These are phyloP conservation scores for Microcebus murinus DNA, from an alignment of 2,113 vertebrate species.

Conservation along the genomic window DNA sequence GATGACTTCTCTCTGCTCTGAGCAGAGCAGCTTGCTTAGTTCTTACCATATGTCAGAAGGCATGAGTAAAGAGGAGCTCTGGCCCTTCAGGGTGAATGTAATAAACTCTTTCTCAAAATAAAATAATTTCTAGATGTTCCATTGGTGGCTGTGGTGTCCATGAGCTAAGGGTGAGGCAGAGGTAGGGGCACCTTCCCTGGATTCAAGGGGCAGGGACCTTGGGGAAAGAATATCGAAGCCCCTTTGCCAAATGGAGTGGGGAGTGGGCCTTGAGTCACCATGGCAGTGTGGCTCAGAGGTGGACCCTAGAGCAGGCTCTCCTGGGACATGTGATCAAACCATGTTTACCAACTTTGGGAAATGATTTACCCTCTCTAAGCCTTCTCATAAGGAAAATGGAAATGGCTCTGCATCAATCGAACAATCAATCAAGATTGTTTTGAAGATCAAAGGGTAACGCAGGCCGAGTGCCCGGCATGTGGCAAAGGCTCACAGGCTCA, in stretches of 20 bases:
- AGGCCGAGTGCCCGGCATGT: background rate
- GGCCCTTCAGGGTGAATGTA: background rate
- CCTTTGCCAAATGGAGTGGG: background rate
- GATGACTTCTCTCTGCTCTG: background rate
- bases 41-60: background rate
- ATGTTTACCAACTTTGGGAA: background rate
- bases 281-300: background rate
- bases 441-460: background rate
- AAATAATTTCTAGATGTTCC: slow-evolving; percentile 4
- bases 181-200: background rate
- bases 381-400: background rate
- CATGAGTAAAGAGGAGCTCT: background rate
- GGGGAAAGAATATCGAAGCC: background rate
- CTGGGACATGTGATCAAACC: background rate
- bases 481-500: background rate
- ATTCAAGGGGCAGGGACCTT: background rate
- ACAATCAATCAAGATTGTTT: background rate
- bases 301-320: background rate
- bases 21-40: background rate
- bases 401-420: background rate
- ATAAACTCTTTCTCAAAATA: background rate
- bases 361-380: background rate
- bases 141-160: background rate
- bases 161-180: background rate
- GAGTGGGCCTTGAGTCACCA: background rate